Conservation (phyloP, 2,113 vertebrate species). For the Telmatochromis sp. region DNA sequence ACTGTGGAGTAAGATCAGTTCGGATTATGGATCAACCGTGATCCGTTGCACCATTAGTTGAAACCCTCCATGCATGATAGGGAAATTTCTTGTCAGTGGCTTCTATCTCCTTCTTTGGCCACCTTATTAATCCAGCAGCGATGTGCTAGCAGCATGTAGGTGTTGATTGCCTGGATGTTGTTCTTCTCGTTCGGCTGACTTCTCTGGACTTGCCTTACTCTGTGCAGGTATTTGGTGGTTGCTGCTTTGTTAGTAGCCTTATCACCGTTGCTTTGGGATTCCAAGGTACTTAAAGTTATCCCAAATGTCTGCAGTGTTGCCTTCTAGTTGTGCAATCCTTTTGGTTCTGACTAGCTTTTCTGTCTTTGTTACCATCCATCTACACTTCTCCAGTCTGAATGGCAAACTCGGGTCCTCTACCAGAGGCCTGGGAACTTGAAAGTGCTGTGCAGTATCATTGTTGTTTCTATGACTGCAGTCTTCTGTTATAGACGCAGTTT, state of each 20-base stretch:
- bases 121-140: background rate
- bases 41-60: background rate
- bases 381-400: background rate
- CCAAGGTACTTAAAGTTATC: background rate
- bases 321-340: background rate
- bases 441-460: background rate
- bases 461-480: background rate
- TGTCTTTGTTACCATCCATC: background rate
- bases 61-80: background rate
- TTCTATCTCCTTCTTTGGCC: background rate
- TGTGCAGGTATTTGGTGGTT: background rate
- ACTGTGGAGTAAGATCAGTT: background rate
- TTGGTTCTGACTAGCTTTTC: background rate
- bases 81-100: background rate
- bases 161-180: background rate
- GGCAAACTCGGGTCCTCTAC: background rate
- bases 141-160: background rate
- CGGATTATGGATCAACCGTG: background rate
- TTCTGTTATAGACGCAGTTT: background rate
- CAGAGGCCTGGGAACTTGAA: background rate
- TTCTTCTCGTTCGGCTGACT: background rate
- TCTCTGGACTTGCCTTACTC: background rate
- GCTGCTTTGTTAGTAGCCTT: background rate
- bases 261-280: background rate
- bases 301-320: background rate